Conservation (phyloP, 2,113 vertebrate species). For the Lamprotornis superbus region DNA sequence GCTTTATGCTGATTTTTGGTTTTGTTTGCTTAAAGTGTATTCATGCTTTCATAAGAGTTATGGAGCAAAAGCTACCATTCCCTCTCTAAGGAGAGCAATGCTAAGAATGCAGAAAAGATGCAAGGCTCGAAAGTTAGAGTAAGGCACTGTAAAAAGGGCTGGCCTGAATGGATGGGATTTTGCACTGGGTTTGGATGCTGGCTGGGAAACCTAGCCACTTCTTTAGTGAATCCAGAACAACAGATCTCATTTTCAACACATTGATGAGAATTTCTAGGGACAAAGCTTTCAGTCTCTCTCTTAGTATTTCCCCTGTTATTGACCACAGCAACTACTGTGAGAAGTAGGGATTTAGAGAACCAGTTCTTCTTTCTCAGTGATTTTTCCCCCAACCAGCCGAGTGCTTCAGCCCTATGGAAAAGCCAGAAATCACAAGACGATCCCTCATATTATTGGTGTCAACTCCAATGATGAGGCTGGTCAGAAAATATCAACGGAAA, state of each 20-base stretch:
- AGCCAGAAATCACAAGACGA: not conserved
- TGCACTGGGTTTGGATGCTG: not conserved
- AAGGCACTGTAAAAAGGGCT: slow-evolving; percentile 5
- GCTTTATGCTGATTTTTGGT: slow-evolving; percentile 53
- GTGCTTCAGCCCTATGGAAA: not conserved
- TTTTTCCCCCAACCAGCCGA: not conserved
- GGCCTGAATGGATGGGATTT: not conserved
- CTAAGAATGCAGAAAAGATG: slow-evolving; percentile 33
- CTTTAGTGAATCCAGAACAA: not conserved
- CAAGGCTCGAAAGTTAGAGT: slow-evolving; percentile 23
- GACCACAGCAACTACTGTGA: not conserved
- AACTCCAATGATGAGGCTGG: not conserved
- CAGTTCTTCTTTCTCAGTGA: not conserved
- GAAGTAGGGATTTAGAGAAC: not conserved
- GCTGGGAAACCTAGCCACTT: not conserved
- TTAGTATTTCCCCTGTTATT: not conserved
- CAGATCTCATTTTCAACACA: not conserved
- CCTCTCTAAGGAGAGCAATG: slow-evolving; percentile 7
- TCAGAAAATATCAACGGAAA: not conserved
- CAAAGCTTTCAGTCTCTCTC: not conserved
- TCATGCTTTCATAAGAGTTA: slow-evolving; percentile 36
- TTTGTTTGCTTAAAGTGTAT: slow-evolving; percentile 54
- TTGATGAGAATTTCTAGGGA: rapidly evolving
- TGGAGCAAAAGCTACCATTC: slow-evolving; percentile 6
- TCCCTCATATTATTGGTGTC: not conserved